Evolutionary conservation across 2,113 vertebrate species (phyloP).

Genomic region (Pipa parva): DNA sequence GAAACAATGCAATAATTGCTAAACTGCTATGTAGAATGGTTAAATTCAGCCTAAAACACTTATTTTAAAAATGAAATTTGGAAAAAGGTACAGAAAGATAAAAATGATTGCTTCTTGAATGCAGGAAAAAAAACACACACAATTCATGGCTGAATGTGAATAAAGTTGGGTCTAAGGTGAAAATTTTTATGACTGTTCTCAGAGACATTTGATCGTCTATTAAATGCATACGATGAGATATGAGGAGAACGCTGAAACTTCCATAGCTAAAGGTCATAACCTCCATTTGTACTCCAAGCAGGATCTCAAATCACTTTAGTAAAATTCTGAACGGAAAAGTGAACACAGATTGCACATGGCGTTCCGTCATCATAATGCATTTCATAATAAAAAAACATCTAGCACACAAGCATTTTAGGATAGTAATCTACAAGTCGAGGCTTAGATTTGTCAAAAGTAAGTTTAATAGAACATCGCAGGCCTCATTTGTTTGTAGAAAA

Average conservation of each 20-base stretch:
- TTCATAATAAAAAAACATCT: constrained; percentile 21
- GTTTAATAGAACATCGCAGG: too few species aligned
- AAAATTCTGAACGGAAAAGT: constrained; percentile 13
- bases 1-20: too few species aligned
- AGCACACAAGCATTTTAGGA: constrained; percentile 14
- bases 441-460: background rate
- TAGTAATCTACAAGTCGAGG: constrained; percentile 14
- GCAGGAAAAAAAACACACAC: constrained; percentile 6
- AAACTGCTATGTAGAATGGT: too few species aligned
- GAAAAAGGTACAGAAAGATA: too few species aligned
- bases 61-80: too few species aligned
- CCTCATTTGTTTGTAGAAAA: too few species aligned
- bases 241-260: background rate
- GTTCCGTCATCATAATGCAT: constrained; percentile 8
- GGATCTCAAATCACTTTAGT: constrained; percentile 26
- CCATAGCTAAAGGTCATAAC: constrained; percentile 34
- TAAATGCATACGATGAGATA: constrained; percentile 30
- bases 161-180: constrained; percentile 19
- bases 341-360: constrained; percentile 18
- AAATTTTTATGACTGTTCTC: constrained; percentile 3
- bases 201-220: constrained; percentile 28
- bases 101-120: background rate
- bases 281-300: constrained; percentile 37
- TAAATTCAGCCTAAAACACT: too few species aligned
- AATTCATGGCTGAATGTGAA: constrained; percentile 8